phyloP scores from a whole-genome alignment of 2,113 vertebrate species.

The Phylloscopus trochiloides region DNA sequence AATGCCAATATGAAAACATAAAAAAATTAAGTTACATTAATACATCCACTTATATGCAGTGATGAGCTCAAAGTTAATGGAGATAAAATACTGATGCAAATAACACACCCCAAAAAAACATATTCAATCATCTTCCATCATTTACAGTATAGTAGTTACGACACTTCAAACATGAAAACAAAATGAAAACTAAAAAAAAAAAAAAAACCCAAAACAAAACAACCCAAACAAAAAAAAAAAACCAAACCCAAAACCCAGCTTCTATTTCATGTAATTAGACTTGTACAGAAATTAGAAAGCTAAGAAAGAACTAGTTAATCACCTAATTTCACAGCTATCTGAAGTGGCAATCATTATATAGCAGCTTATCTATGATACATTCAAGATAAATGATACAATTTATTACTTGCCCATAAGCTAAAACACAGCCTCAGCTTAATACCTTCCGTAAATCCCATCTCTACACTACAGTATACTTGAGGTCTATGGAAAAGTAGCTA shows the following conservation, averaged over 20 bases:
- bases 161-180: conserved; percentile 97
- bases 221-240: conserved; percentile 68
- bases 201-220: conserved; percentile 30
- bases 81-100: conserved; percentile 99
- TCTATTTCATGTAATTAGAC: conserved; percentile 97
- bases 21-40: conserved; percentile 96
- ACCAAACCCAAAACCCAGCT: conserved; percentile 82
- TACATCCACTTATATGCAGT: conserved; percentile 96
- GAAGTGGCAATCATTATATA: conserved; percentile 99
- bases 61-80: conserved; percentile 93
- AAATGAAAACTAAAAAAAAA: conserved; percentile 69
- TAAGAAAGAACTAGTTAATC: conserved; percentile 95
- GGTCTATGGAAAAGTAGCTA: conserved; percentile 98
- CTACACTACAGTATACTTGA: conserved; percentile 94
- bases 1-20: conserved; percentile 93
- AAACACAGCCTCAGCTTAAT: conserved; percentile 92
- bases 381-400: conserved; percentile 99
- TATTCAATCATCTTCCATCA: conserved; percentile 93
- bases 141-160: conserved; percentile 99
- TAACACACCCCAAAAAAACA: conserved; percentile 88
- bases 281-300: conserved; percentile 94
- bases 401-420: conserved; percentile 98
- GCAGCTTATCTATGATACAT: conserved; percentile 99
- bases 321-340: conserved; percentile 99
- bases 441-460: conserved; percentile 85